Conservation (phyloP, 2,797 vertebrate genomes). For the Austrolebias charrua region DNA sequence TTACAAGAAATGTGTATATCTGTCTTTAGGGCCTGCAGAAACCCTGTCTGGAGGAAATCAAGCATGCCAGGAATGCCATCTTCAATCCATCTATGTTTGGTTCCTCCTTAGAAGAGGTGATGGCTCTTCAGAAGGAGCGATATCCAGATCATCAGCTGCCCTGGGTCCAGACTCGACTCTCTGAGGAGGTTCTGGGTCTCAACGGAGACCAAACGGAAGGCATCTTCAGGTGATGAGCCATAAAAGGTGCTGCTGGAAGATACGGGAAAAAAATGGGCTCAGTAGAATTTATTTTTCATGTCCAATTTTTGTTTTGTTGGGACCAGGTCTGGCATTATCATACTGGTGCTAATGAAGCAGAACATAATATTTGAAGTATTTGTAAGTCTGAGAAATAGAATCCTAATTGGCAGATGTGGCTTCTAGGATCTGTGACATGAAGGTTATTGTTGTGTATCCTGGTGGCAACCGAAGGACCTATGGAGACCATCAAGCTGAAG, state of each 20-base stretch:
- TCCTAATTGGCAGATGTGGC: too few relatives aligned
- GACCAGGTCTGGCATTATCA: too few relatives aligned
- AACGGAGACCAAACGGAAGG: constrained; percentile 97
- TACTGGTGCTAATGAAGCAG: too few relatives aligned
- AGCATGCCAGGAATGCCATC: constrained; percentile 90
- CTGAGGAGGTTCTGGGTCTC: constrained; percentile 93
- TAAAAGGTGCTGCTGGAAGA: background rate
- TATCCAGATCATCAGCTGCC: constrained; percentile 93
- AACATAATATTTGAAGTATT: too few relatives aligned
- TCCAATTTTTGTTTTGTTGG: too few relatives aligned
- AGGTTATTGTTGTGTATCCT: too few relatives aligned
- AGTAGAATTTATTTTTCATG: too few relatives aligned
- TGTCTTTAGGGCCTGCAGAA: constrained; percentile 90
- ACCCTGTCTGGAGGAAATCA: constrained; percentile 91
- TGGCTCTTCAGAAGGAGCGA: constrained; percentile 91
- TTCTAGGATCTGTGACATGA: too few relatives aligned
- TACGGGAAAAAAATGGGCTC: background rate
- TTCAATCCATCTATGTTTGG: constrained; percentile 98
- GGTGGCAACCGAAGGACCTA: too few relatives aligned
- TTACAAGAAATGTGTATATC: background rate
- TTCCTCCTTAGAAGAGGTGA: constrained; percentile 93
- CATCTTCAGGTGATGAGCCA: constrained; percentile 88
- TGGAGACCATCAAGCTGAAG: too few relatives aligned
- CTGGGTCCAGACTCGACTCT: constrained; percentile 96
- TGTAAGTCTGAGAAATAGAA: too few relatives aligned